phyloP scores from a whole-genome alignment of 2,888 invertebrate species.

The Polydrusus pterygomalis region DNA sequence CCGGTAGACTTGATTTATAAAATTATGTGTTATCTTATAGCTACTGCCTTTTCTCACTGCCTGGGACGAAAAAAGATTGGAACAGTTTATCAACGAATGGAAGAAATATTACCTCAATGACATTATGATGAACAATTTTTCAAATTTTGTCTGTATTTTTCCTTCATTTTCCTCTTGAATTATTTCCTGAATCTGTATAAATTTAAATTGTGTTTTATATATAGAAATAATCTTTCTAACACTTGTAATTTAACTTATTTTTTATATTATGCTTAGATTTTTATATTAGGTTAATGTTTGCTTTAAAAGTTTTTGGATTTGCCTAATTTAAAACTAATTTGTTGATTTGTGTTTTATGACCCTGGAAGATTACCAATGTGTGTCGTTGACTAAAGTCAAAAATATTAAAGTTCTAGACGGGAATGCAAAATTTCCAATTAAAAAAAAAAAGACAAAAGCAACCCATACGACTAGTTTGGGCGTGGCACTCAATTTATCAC shows the following conservation, averaged over 20 bases:
- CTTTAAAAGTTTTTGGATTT: not conserved
- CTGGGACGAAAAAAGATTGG: constrained; percentile 20
- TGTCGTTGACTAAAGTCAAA: too few species aligned
- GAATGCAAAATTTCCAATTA: too few species aligned
- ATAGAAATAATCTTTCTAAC: not conserved
- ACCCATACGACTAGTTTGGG: too few species aligned
- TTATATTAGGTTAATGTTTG: too few species aligned
- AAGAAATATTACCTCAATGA: constrained; percentile 10
- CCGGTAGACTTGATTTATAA: constrained; percentile 34
- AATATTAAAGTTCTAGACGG: too few species aligned
- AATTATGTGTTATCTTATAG: constrained; percentile 35
- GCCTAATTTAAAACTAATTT: too few species aligned
- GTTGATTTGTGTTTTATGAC: too few species aligned
- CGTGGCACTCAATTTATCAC: too few species aligned
- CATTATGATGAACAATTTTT: constrained; percentile 13
- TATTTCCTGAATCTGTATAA: not conserved
- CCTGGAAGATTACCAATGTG: too few species aligned
- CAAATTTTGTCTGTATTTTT: constrained; percentile 15
- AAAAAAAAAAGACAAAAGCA: too few species aligned
- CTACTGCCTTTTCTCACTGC: constrained; percentile 24
- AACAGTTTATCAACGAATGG: constrained; percentile 33
- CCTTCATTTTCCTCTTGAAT: not conserved
- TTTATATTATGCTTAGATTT: not conserved
- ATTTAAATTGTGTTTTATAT: not conserved
- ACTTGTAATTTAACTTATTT: not conserved